Percentiles rank a stretch among this genome's conserved stretches.
Evolutionary conservation across 2,888 invertebrate genomes (phyloP).

Genomic region (Mantis religiosa): DNA sequence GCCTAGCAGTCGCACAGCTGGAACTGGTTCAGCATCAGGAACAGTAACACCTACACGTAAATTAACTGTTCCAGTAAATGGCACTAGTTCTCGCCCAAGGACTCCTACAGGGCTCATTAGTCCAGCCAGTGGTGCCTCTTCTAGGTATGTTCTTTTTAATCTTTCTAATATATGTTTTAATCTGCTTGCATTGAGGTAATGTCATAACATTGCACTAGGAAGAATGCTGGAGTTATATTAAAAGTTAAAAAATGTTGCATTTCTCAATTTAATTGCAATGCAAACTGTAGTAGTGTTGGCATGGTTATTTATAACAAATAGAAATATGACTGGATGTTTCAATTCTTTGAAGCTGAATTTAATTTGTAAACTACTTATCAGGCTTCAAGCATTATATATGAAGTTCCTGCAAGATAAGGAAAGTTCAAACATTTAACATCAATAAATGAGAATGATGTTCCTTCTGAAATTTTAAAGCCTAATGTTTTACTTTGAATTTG

Average conservation of each 20-base stretch:
- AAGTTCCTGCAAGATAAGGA: too few species aligned
- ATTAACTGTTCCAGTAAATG: constrained; percentile 35
- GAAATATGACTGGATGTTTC: background rate
- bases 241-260: background rate
- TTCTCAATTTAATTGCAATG: background rate
- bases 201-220: background rate
- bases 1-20: constrained; percentile 51
- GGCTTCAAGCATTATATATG: background rate
- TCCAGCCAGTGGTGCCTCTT: constrained; percentile 63
- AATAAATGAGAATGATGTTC: too few species aligned
- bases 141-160: constrained; percentile 52
- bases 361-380: too few species aligned
- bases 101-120: constrained; percentile 76
- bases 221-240: background rate
- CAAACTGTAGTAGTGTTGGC: background rate
- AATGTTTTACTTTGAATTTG: too few species aligned
- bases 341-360: background rate
- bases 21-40: constrained; percentile 22
- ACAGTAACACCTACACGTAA: constrained; percentile 30
- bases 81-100: constrained; percentile 56
- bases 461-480: too few species aligned
- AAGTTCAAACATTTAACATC: too few species aligned
- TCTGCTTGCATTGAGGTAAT: background rate
- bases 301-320: background rate
- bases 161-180: background rate